These are phyloP conservation scores for Suillia variegata DNA, from an alignment of 2,888 invertebrate genomes.

Conservation along the genomic window DNA sequence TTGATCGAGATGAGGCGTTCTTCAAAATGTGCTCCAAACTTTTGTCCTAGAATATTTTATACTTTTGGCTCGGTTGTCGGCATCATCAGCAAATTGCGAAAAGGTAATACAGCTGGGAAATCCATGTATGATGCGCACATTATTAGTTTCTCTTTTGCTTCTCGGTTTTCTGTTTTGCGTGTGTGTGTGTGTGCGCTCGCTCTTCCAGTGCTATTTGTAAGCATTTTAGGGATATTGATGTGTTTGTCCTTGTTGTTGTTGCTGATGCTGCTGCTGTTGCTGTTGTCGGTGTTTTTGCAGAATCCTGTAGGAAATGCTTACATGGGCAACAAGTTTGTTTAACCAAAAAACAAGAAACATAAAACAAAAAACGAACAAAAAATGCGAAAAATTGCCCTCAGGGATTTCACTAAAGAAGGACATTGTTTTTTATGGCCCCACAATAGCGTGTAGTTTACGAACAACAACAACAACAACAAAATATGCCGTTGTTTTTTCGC, in stretches of 20 bases:
- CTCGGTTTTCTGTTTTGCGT: not conserved
- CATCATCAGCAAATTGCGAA: conserved; percentile 5
- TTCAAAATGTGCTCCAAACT: too few species aligned
- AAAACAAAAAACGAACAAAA: too few species aligned
- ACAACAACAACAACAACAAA: not conserved
- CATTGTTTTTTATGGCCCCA: conserved; percentile 5
- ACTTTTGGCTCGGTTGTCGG: too few species aligned
- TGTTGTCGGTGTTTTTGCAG: not conserved
- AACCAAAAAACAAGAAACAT: too few species aligned
- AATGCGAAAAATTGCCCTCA: not conserved
- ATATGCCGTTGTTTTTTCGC: too few species aligned
- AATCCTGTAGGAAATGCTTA: not conserved
- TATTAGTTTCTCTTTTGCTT: not conserved
- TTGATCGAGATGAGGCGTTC: too few species aligned
- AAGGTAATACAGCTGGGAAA: not conserved
- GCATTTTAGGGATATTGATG: conserved; percentile 1
- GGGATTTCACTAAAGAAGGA: conserved; percentile 1
- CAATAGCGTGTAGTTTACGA: not conserved
- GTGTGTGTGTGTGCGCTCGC: not conserved
- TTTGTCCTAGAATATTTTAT: too few species aligned
- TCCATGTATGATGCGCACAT: not conserved
- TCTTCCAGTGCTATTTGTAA: not conserved
- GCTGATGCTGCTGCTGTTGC: not conserved
- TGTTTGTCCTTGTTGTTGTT: not conserved
- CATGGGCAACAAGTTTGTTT: conserved; percentile 5